Evolutionary conservation across 2,113 vertebrate genomes (phyloP).

Genomic region (Phyllostomus discolor): DNA sequence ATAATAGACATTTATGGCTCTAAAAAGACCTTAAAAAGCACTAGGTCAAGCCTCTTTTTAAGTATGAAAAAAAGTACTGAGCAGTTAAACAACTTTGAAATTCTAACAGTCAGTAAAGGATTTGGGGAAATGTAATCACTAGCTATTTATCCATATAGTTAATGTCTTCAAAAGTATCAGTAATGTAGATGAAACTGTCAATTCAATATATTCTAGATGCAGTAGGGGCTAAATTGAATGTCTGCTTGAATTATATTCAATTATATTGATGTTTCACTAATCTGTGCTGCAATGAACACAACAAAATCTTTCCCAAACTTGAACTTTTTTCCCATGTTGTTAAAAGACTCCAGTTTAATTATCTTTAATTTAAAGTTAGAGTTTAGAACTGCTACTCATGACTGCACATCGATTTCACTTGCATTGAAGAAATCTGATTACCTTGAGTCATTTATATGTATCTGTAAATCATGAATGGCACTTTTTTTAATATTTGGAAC

Average conservation of each 20-base stretch:
- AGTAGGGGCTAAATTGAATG: slow-evolving; percentile 60
- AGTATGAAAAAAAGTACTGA: background rate
- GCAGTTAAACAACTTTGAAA: slow-evolving; percentile 18
- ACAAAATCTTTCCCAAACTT: slow-evolving; percentile 67
- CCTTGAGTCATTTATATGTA: slow-evolving; percentile 68
- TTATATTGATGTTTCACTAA: slow-evolving; percentile 68
- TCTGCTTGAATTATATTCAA: slow-evolving; percentile 61
- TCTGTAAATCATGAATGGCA: slow-evolving; percentile 73
- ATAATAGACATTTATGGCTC: background rate
- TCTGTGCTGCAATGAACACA: slow-evolving; percentile 65
- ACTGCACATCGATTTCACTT: slow-evolving; percentile 56
- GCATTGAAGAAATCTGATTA: slow-evolving; percentile 69
- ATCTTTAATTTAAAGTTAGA: slow-evolving; percentile 65
- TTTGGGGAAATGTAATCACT: slow-evolving; percentile 28
- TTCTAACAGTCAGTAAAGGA: background rate
- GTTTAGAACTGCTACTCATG: slow-evolving; percentile 27
- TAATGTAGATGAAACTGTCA: slow-evolving; percentile 64
- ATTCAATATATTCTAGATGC: slow-evolving; percentile 47
- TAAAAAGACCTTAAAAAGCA: background rate
- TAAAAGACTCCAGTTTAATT: slow-evolving; percentile 67
- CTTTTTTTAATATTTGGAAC: slow-evolving; percentile 62
- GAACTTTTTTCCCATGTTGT: slow-evolving; percentile 71
- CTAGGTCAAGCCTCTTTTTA: background rate
- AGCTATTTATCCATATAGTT: slow-evolving; percentile 50
- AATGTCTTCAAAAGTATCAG: slow-evolving; percentile 44